Conservation (phyloP, 2,797 vertebrate genomes). For the Poeciliopsis gracilis region DNA sequence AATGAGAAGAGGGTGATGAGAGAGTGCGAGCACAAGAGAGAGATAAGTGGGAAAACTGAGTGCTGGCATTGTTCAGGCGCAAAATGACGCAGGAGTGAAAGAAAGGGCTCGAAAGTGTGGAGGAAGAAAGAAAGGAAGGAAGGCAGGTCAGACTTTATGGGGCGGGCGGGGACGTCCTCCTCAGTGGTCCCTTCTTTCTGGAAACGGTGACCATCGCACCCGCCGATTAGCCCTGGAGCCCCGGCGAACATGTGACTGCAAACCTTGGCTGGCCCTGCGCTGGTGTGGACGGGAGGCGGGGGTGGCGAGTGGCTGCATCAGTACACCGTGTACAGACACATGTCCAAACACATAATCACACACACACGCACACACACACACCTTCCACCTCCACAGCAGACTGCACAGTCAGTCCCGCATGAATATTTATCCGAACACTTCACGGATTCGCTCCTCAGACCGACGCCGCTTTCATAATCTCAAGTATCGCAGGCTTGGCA, state of each 20-base stretch:
- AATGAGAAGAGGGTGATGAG: constrained; percentile 68
- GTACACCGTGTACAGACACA: constrained; percentile 67
- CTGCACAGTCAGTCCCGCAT: constrained; percentile 58
- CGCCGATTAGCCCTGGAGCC: constrained; percentile 38
- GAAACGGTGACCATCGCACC: constrained; percentile 52
- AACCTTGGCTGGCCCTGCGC: constrained; percentile 42
- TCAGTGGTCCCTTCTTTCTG: constrained; percentile 34
- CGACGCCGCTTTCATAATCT: constrained; percentile 33
- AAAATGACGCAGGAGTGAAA: constrained; percentile 45
- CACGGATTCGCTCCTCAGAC: constrained; percentile 56
- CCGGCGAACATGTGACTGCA: constrained; percentile 46
- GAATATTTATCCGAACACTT: constrained; percentile 67
- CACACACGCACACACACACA: constrained; percentile 33
- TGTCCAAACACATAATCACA: constrained; percentile 60
- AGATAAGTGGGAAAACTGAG: constrained; percentile 70
- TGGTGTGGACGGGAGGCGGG: constrained; percentile 42
- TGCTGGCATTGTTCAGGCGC: constrained; percentile 58
- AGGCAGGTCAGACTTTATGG: constrained; percentile 5
- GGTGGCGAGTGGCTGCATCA: constrained; percentile 63
- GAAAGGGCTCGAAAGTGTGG: constrained; percentile 39
- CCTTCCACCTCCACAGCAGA: constrained; percentile 73
- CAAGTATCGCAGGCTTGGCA: constrained; percentile 32
- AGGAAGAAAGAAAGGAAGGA: constrained; percentile 11
- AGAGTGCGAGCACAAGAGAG: constrained; percentile 49
- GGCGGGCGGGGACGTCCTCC: constrained; percentile 19